Evolutionary conservation across 2,113 vertebrate genomes (phyloP).

Genomic region (Hemicordylus capensis): DNA sequence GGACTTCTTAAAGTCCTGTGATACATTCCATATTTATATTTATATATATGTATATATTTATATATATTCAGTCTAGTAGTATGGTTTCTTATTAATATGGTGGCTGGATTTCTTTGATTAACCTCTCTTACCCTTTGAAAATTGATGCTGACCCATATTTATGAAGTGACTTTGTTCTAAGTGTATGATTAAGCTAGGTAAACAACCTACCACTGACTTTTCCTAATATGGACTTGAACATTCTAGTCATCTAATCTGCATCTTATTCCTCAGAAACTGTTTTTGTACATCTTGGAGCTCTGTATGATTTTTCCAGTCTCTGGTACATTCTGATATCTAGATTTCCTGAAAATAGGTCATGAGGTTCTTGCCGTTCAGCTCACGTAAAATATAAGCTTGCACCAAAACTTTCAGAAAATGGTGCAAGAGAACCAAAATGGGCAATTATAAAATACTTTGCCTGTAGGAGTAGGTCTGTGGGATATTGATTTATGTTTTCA

Average conservation of each 20-base stretch:
- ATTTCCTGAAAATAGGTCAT: conserved; percentile 13
- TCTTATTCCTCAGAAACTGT: conserved; percentile 2
- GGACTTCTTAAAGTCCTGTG: background rate
- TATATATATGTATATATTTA: background rate
- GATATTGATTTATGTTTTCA: conserved; percentile 15
- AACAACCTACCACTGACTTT: background rate
- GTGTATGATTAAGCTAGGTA: background rate
- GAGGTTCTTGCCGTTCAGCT: background rate
- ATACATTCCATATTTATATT: background rate
- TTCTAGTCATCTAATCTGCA: background rate
- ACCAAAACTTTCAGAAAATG: background rate
- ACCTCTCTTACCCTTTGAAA: background rate
- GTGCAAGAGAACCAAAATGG: background rate
- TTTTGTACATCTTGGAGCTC: conserved; percentile 12
- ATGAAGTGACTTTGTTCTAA: background rate
- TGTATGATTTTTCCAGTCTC: background rate
- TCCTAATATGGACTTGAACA: background rate
- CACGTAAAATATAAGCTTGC: background rate
- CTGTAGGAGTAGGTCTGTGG: background rate
- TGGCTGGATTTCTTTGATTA: background rate
- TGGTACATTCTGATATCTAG: background rate
- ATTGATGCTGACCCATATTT: background rate
- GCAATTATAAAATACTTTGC: conserved; percentile 1
- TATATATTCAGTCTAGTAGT: background rate
- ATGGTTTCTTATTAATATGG: background rate